Evolutionary conservation across 1,140 invertebrate species (phyloP).

Genomic region (Adelges cooleyi): DNA sequence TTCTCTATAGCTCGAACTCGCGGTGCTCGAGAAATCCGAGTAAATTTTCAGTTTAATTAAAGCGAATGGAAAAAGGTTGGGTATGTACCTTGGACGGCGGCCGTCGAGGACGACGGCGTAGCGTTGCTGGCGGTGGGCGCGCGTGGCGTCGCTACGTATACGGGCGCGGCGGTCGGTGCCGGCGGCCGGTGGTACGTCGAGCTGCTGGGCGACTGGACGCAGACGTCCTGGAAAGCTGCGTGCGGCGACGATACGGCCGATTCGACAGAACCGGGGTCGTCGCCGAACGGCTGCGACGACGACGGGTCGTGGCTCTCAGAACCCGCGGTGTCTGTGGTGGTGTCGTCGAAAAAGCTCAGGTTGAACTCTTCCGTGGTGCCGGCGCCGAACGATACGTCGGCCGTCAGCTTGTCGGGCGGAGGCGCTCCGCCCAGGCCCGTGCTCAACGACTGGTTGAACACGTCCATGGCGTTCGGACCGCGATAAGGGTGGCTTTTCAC

Average conservation of each 20-base stretch:
- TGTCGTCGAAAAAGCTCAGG: conserved; percentile 59
- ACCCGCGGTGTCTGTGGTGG: conserved; percentile 52
- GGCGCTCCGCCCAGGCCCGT: conserved; percentile 46
- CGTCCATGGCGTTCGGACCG: conserved; percentile 43
- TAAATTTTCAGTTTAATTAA: too few relatives aligned
- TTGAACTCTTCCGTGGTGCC: conserved; percentile 54
- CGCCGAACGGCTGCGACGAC: conserved; percentile 47
- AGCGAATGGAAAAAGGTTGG: too few relatives aligned
- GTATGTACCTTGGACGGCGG: conserved; percentile 34
- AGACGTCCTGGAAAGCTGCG: conserved; percentile 18
- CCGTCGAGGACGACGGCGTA: conserved; percentile 39
- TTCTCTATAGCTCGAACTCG: too few relatives aligned
- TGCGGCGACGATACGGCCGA: conserved; percentile 33
- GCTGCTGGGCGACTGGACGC: conserved; percentile 21
- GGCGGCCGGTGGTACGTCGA: conserved; percentile 19
- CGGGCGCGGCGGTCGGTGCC: neutral
- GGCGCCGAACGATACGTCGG: conserved; percentile 58
- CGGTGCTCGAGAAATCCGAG: too few relatives aligned
- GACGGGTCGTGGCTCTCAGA: conserved; percentile 54
- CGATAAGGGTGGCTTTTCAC: too few relatives aligned
- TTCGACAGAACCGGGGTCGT: conserved; percentile 41
- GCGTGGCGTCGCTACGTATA: neutral
- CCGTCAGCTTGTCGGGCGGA: conserved; percentile 44
- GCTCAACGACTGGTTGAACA: conserved; percentile 49
- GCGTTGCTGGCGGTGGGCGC: conserved; percentile 33